Base-by-base conservation (phyloP, 2,888 invertebrate species). In the Aromia moschata region DNA sequence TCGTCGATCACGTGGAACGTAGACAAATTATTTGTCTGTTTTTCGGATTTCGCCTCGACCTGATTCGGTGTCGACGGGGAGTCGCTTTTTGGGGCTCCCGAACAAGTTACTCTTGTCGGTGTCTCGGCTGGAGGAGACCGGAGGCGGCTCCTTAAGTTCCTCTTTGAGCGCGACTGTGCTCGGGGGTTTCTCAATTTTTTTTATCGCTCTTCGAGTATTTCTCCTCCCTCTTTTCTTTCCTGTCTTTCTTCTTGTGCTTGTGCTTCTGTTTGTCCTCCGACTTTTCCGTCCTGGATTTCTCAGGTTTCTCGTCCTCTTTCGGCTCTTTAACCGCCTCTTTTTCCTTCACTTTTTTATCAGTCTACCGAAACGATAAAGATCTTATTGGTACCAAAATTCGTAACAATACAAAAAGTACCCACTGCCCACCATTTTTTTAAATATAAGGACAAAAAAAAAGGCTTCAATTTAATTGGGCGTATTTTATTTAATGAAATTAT, bases 161-260 rank as follows among this genome's bases (percentile, higher is more conserved):
- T 67, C 65, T 33, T 65, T 65, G 1, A 38, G 11, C 33, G 30
- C 25, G 3, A 46, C 51, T 9, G 56, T 33, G 41, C 16, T 52
- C 10, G 62, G 38, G 9, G 37, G 56, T 54, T 67, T 67, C 11
- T 71, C 70, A 10, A 54, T 43, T 56, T 56, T 33, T 65, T 55
- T 72, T 72, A 11, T 72, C 70, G 20, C 46, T 65, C 63, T 70
- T 76, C 53, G 71, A 71, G 67, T 83, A 83, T 83, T 77, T 84
- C 66, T 87, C 85, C 76, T 86, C 85, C 72, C 85, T 84, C 62
- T 85, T 84, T 64, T 86, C 85, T 64, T 78, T 81, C 10, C 60
- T 40, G 4, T 84, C 83, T 62, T 82, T 82, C 65, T 84, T 83
- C 68, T 84, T 84, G 65, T 85, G 84, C 62, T 84, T 85, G 61